Conservation (phyloP, 2,888 invertebrate genomes). For the Tolmerus cingulatus region DNA sequence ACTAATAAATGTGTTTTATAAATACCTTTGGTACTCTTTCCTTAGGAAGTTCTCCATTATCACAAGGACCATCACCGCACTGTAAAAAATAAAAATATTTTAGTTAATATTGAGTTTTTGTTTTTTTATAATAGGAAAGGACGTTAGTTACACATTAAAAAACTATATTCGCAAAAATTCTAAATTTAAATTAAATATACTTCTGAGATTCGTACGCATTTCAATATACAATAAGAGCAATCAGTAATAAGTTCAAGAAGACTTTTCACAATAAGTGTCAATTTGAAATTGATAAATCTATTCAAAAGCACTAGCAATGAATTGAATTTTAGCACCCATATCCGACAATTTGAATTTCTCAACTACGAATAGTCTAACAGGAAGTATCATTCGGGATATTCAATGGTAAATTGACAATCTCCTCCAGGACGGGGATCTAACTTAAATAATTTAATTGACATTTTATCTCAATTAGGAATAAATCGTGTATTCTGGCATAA, state of each 20-base stretch:
- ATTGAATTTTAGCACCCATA: background rate
- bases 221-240: background rate
- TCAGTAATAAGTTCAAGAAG: background rate
- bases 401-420: background rate
- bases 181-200: background rate
- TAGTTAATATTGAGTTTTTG: background rate
- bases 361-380: background rate
- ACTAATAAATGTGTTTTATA: no score
- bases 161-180: no score
- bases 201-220: background rate
- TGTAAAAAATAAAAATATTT: constrained; percentile 46
- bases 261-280: background rate
- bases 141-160: no score
- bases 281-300: background rate
- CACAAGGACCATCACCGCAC: constrained; percentile 63
- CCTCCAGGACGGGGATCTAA: background rate
- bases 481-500: background rate
- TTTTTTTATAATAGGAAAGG: background rate
- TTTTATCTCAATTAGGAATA: constrained; percentile 6
- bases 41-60: constrained; percentile 61
- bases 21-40: constrained; percentile 61
- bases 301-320: background rate
- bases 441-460: background rate
- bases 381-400: background rate
- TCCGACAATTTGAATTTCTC: background rate